Base-by-base conservation (phyloP, 2,888 invertebrate species). In the Agrotis exclamationis region DNA sequence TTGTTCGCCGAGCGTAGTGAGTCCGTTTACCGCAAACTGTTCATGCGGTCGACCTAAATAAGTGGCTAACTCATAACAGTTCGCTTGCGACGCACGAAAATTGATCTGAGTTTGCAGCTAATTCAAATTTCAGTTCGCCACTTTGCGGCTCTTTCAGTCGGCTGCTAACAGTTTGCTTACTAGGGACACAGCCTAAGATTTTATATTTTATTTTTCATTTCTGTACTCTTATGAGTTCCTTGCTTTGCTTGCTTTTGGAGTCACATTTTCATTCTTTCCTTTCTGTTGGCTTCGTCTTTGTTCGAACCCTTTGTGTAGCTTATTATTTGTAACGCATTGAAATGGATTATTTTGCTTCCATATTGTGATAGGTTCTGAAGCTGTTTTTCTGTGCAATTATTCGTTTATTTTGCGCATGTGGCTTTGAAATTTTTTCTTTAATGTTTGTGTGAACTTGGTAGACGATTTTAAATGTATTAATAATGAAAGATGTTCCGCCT, bases 241-340 rank as follows among this genome's bases (percentile, higher is more conserved):
- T 79, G 68, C 71, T 82, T 79, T 70, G 70, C 58, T 68, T 79
- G 70, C 82, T 82, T 83, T 80, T 76, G 79, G 51, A 58, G 48
- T 74, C 45, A 59, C 48, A 77, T 66, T 80, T 82, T 63, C 68
- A 64, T 70, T 65, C 45, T 76, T 70, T 76, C 60, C 54, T 68
- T 70, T 47, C 47, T 22, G 20, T 60, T 63, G 59, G 57, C 65
- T 70, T 59, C 59, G 57, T 70, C 56, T 67, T 79, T 82, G 68
- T 67, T 63, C 64, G 22, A 58, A 7, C 18, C 2, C 50, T 80
- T 80, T 82, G 68, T 80, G 58, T 63, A 20, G 54, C 57, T 71
- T 66, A 66, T 54, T 76, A 64, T 79, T 71, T 76, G 64, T 77
- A 54, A 67, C 58, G 48, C 73, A 68, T 77, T 62, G 72, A 45